Base-by-base conservation (phyloP, 2,113 vertebrate genomes). In the Campylomormyrus numenius region DNA sequence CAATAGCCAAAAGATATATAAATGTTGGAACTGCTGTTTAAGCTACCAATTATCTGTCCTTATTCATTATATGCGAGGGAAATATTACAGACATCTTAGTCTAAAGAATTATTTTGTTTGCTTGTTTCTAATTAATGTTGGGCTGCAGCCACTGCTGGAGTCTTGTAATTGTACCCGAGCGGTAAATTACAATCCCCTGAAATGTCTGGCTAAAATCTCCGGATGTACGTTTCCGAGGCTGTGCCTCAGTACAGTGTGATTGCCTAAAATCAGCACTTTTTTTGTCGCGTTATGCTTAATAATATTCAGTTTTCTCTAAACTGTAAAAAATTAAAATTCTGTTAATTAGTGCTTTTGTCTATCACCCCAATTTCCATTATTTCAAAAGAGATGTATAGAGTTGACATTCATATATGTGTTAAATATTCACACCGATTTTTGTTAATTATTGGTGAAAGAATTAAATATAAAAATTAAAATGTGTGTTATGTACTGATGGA, bases 111-210 rank as follows among this genome's bases (percentile, higher is more conserved):
- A 42, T 80, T 80, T 17, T 80, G 35, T 42, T 80, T 35, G 74
- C 74, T 80, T 80, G 74, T 80, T 80, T 80, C 74, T 80, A 39
- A 80, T 80, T 80, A 80, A 80, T 42, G 74, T 80, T 80, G 35
- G 35, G 74, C 35, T 42, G n/a, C 62, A 70, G 62, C 10, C 62
- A 13, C 10, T 11, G 27, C 27, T 70, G n/a, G n/a, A 31, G 62
- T 31, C n/a, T 70, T 70, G n/a, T 70, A 70, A 70, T 70, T 70
- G 31, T 80, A 42, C 15, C 35, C 5, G 15, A 80, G 31, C 0
- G 35, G 35, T 42, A 39, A 80, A 42, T 80, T 19, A 39, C 70
- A 21, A 80, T 80, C 35, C 74, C 74, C 74, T 39, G 35, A 80
- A 80, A 80, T 17, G 17, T 42, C 62, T 70, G 9, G 62, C 62